A percentile compares a stretch with the other conserved stretches of the same genome.
phyloP scores from a whole-genome alignment of 1,140 invertebrate species.

The Bombus superbus region DNA sequence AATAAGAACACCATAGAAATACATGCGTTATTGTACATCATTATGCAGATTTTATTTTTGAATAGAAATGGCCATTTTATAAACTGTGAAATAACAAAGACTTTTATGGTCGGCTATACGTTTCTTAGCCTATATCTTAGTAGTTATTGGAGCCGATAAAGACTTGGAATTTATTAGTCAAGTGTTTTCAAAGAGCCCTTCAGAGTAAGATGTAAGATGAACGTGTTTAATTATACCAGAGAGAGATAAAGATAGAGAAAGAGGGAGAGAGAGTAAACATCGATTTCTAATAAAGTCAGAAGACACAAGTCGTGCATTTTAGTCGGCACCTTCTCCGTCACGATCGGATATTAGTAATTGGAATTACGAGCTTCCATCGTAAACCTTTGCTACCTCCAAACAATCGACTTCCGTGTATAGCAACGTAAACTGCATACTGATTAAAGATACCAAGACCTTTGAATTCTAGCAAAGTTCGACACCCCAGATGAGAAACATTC shows the following conservation, averaged over 20 bases:
- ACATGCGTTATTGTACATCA: too few relatives aligned
- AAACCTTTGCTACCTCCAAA: slow-evolving; percentile 9
- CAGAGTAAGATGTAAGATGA: not conserved
- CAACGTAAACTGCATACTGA: slow-evolving; percentile 8
- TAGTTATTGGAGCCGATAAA: not conserved
- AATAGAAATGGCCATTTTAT: not conserved
- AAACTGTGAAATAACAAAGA: not conserved
- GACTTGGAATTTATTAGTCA: not conserved
- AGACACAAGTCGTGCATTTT: not conserved
- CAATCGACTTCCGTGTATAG: slow-evolving; percentile 5
- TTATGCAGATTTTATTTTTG: not conserved
- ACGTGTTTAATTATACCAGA: not conserved
- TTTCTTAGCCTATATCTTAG: not conserved
- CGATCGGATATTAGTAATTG: slow-evolving; percentile 30
- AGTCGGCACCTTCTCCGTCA: not conserved
- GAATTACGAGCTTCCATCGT: slow-evolving; percentile 19
- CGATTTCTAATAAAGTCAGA: slow-evolving; percentile 21
- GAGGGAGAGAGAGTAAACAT: not conserved
- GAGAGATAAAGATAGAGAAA: too few relatives aligned
- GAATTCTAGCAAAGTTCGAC: not conserved
- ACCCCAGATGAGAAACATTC: not conserved
- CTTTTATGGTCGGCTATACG: not conserved
- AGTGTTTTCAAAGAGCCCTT: not conserved
- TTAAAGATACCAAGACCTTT: not conserved
- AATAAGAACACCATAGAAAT: too few relatives aligned